Conservation (phyloP, 2,888 invertebrate species). For the Syrphus vitripennis region DNA sequence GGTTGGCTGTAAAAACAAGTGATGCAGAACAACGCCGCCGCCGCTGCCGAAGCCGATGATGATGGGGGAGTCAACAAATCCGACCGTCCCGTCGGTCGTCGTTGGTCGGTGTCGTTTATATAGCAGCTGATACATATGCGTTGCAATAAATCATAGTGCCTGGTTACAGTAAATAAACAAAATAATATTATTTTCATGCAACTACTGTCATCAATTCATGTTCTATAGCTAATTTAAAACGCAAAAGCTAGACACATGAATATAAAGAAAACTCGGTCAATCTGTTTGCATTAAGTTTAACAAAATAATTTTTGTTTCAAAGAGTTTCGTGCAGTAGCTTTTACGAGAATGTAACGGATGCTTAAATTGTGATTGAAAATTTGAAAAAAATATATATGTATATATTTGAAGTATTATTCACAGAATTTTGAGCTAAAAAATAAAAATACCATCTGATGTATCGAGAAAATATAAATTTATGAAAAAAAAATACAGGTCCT, state of each 20-base stretch:
- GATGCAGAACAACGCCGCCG: conserved; percentile 20
- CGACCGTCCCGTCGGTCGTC: neutral
- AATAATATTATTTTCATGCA: neutral
- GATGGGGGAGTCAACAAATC: conserved; percentile 23
- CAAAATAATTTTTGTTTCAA: neutral
- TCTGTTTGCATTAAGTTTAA: neutral
- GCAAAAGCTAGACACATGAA: conserved; percentile 6
- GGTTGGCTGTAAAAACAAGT: conserved; percentile 8
- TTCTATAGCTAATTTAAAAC: neutral
- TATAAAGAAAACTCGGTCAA: neutral
- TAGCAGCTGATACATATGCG: conserved; percentile 29
- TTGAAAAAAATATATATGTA: too few relatives aligned
- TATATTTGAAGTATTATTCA: too few relatives aligned
- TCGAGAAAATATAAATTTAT: too few relatives aligned
- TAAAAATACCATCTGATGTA: too few relatives aligned
- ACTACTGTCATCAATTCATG: conserved; percentile 1
- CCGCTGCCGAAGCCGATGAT: too few relatives aligned
- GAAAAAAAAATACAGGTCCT: too few relatives aligned
- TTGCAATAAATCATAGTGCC: conserved; percentile 40
- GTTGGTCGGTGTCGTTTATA: neutral
- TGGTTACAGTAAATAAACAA: conserved; percentile 36
- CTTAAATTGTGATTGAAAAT: too few relatives aligned
- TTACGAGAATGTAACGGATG: too few relatives aligned
- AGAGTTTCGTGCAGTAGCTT: too few relatives aligned
- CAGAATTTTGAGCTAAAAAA: too few relatives aligned